These are phyloP conservation scores for Drosophila stalkeri DNA, from an alignment of 2,888 invertebrate genomes.

Conservation along the genomic window DNA sequence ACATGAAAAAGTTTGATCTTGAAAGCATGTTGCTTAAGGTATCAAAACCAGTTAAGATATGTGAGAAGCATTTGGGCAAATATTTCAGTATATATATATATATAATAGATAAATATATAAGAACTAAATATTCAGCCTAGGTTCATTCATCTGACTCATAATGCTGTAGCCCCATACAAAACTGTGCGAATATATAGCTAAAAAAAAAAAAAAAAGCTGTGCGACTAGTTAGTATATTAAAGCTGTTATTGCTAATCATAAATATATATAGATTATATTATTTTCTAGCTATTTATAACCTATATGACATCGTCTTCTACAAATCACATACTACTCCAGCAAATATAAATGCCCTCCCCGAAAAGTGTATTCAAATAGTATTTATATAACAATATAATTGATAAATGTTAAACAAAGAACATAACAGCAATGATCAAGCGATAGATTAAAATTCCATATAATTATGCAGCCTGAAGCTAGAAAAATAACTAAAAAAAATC, in stretches of 20 bases:
- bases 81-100: no score
- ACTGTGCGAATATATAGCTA: no score
- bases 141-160: no score
- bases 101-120: no score
- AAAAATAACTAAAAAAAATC: background rate
- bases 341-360: background rate
- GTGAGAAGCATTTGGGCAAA: no score
- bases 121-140: no score
- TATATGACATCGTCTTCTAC: background rate
- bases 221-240: background rate
- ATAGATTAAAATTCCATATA: conserved; percentile 20
- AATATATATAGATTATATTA: background rate
- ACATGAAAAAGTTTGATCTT: no score
- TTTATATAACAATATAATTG: conserved; percentile 4
- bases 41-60: no score
- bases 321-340: background rate
- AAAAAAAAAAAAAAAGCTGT: background rate
- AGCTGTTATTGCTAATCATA: background rate
- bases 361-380: background rate
- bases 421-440: background rate
- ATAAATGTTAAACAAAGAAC: conserved; percentile 37
- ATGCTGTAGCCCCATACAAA: no score
- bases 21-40: no score
- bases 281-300: background rate
- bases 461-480: conserved; percentile 53